phyloP scores from a whole-genome alignment of 2,797 vertebrate genomes.

The Poeciliopsis turneri region DNA sequence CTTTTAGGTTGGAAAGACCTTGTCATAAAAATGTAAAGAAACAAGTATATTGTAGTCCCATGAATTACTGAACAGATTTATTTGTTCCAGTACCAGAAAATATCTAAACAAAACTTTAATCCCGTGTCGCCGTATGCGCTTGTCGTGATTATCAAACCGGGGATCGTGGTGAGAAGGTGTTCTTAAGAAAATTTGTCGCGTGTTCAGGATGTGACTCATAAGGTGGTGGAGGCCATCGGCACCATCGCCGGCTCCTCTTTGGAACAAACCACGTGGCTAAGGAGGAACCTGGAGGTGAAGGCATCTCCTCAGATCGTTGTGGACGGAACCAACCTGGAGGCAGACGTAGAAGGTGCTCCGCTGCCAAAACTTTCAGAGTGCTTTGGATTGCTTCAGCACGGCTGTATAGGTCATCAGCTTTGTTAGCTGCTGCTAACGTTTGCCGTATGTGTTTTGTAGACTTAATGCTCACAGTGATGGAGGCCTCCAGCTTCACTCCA shows the following conservation, averaged over 20 bases:
- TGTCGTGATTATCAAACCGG: background rate
- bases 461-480: slow-evolving; percentile 94
- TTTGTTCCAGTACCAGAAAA: background rate
- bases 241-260: slow-evolving; percentile 96
- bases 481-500: slow-evolving; percentile 95
- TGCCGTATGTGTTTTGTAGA: slow-evolving; percentile 82
- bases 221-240: slow-evolving; percentile 96
- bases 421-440: slow-evolving; percentile 46
- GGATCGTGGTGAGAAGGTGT: background rate
- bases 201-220: slow-evolving; percentile 94
- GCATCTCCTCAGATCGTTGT: slow-evolving; percentile 96
- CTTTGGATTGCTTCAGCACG: slow-evolving; percentile 20
- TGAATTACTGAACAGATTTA: background rate
- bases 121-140: background rate
- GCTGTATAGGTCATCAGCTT: slow-evolving; percentile 18
- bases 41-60: background rate
- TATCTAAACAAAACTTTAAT: too few relatives aligned
- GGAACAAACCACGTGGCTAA: slow-evolving; percentile 97
- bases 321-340: slow-evolving; percentile 89
- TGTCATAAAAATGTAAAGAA: background rate
- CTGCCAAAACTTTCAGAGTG: background rate
- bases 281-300: slow-evolving; percentile 97
- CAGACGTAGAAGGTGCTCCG: slow-evolving; percentile 91
- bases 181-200: slow-evolving; percentile 1
- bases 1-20: background rate